phyloP scores from a whole-genome alignment of 1,140 invertebrate genomes.

The Heliconius eleuchia region DNA sequence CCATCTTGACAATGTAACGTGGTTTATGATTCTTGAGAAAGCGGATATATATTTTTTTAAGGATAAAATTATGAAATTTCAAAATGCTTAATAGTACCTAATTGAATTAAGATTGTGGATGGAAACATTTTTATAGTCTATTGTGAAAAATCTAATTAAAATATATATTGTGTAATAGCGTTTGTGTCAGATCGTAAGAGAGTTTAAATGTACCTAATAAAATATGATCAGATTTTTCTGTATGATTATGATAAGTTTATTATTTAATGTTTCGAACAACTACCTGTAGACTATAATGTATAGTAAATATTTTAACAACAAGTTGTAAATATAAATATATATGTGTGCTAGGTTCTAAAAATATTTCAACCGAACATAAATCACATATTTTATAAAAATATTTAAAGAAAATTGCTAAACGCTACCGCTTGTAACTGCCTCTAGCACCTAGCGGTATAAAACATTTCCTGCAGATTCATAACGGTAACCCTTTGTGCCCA shows the following conservation, averaged over 20 bases:
- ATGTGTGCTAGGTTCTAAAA: background rate
- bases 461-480: constrained; percentile 38
- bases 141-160: no score
- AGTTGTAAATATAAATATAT: no score
- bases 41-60: background rate
- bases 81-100: background rate
- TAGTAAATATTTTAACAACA: no score
- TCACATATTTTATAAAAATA: background rate
- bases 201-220: no score
- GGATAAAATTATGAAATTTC: background rate
- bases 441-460: constrained; percentile 26
- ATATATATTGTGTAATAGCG: no score
- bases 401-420: background rate
- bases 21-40: background rate
- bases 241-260: no score
- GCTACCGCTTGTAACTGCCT: constrained; percentile 18
- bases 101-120: no score
- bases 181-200: no score
- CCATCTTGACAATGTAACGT: background rate
- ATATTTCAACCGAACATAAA: background rate
- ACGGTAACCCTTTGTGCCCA: constrained; percentile 41
- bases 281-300: no score
- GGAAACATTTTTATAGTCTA: no score
- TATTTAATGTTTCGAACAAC: no score
- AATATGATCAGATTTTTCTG: no score